Evolutionary conservation across 2,888 invertebrate species (phyloP), one percentile per base, ranked within the genome.

Genomic region (Polia nebulosa): DNA sequence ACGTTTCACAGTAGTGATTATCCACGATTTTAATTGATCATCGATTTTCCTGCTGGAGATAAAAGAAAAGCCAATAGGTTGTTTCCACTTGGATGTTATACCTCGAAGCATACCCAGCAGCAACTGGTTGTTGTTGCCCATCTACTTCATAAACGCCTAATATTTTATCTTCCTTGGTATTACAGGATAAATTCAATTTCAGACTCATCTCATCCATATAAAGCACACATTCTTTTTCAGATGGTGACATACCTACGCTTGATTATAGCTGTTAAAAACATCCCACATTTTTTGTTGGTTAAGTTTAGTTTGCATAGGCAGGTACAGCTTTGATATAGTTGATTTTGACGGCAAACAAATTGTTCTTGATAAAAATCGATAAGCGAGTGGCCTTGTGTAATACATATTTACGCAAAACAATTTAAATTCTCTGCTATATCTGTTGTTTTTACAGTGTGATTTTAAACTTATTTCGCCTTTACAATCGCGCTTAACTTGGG

Each of bases 301-400:
- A 2, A 70, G 29, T 2, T 64, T 57, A 17, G 64, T 64, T 29
- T 20, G 15, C 57, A 64, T 64, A 25, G 64, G 64, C 17, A 57
- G 57, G 49, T 57, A 64, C 49, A 64, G 45, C 13, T 9, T 62
- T 39, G 56, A 36, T 20, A 64, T 44, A 36, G 56, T 49, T 22
- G 57, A 52, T 53, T 69, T 69, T 7, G 62, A 63, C n/a, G 63
- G 66, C 55, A 74, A 62, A 70, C 58, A 58, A 22, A 73, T 9
- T 9, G 70, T 66, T 32, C 70, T 74, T 36, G 74, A 65, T 63
- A 74, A 62, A 59, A 74, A 66, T 20, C 49, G 32, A 51, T 74
- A 74, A 25, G 70, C 44, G 20, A 53, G 61, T 56, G 66, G 75
- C 29, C 60, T 75, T 57, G 71, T 57, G 44, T 68, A 72, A 68